Evolutionary conservation across 2,888 invertebrate genomes (phyloP).

Genomic region (Coenonympha glycerion): DNA sequence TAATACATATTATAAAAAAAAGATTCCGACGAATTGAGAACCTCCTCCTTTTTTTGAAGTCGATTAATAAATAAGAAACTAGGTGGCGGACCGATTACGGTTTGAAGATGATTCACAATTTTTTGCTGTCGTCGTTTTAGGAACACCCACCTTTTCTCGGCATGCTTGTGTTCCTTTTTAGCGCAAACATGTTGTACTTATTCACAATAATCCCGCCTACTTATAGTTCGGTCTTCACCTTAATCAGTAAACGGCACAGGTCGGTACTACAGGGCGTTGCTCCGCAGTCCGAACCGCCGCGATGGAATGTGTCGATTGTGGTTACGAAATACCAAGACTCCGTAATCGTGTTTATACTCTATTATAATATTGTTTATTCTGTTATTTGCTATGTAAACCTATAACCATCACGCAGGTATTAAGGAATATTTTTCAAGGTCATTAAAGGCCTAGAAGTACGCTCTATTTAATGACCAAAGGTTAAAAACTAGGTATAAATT

Average conservation of each 20-base stretch:
- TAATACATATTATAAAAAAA: background rate
- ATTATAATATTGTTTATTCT: conserved; percentile 6
- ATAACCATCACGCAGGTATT: too few relatives aligned
- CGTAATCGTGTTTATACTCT: conserved; percentile 51
- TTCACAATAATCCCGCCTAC: conserved; percentile 10
- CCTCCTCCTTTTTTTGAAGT: too few relatives aligned
- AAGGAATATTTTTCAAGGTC: too few relatives aligned
- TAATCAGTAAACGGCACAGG: conserved; percentile 52
- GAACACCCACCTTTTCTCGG: conserved; percentile 9
- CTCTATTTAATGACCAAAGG: too few relatives aligned
- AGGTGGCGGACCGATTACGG: background rate
- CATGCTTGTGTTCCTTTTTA: conserved; percentile 8
- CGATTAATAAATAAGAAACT: background rate
- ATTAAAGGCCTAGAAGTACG: too few relatives aligned
- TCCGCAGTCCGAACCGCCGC: conserved; percentile 51
- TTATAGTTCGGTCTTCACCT: conserved; percentile 24
- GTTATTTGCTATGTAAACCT: too few relatives aligned
- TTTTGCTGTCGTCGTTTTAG: background rate
- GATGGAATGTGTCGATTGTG: conserved; percentile 67
- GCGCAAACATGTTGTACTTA: conserved; percentile 6
- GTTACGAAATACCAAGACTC: conserved; percentile 70
- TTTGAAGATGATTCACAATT: background rate
- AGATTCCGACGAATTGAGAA: too few relatives aligned
- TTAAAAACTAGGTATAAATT: too few relatives aligned
- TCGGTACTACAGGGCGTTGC: conserved; percentile 63